Conservation (phyloP, 2,888 invertebrate genomes). For the Biston betularia region DNA sequence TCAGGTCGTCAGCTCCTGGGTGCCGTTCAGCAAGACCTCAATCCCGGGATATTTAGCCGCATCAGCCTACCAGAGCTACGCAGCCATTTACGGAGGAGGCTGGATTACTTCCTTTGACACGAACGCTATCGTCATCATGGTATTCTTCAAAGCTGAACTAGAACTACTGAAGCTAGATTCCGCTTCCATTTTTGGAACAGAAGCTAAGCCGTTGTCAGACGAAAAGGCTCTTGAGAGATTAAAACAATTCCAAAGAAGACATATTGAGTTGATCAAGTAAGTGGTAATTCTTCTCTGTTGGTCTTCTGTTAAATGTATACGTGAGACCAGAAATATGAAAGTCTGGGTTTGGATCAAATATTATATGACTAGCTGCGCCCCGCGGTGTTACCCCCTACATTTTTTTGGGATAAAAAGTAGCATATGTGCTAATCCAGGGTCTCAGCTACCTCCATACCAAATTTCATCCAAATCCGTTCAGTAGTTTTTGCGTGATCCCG, state of each 20-base stretch:
- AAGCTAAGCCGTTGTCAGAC: conserved; percentile 42
- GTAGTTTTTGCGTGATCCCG: too few relatives aligned
- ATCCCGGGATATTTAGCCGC: conserved; percentile 63
- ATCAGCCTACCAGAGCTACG: conserved; percentile 67
- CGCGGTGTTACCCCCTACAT: too few relatives aligned
- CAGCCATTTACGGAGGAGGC: conserved; percentile 72
- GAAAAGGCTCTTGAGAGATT: conserved; percentile 52
- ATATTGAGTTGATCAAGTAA: conserved; percentile 71
- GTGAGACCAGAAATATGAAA: too few relatives aligned
- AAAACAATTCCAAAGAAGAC: conserved; percentile 66
- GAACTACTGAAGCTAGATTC: conserved; percentile 68
- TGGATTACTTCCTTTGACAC: conserved; percentile 79
- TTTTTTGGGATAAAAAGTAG: too few relatives aligned
- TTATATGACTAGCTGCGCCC: too few relatives aligned
- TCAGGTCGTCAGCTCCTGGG: conserved; percentile 77
- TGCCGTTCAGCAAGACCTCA: conserved; percentile 71
- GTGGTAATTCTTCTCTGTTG: conserved; percentile 40
- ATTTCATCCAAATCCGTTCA: too few relatives aligned
- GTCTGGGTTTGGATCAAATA: too few relatives aligned
- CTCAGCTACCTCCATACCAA: too few relatives aligned
- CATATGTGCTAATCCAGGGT: too few relatives aligned
- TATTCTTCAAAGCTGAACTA: conserved; percentile 72
- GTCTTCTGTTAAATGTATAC: too few relatives aligned
- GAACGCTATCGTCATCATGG: conserved; percentile 76
- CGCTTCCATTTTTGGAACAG: conserved; percentile 61